Evolutionary conservation across 1,140 invertebrate species (phyloP).

Genomic region (Piezodorus guildinii): DNA sequence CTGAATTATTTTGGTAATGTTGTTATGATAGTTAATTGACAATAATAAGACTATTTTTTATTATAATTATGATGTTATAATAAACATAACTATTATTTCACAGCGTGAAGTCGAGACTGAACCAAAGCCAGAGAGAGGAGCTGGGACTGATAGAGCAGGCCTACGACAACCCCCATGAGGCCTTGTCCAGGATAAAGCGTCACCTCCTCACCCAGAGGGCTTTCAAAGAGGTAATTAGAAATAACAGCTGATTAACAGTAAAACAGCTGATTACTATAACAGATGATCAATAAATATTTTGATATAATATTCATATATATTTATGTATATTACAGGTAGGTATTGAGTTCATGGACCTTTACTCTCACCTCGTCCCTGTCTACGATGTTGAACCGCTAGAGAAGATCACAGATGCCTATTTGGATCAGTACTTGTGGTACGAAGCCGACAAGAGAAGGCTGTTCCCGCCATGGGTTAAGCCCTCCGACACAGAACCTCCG

Average conservation of each 20-base stretch:
- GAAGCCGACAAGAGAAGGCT: slow-evolving; percentile 95
- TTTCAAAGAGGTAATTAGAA: slow-evolving; percentile 77
- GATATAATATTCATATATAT: too few species aligned
- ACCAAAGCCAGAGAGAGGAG: slow-evolving; percentile 98
- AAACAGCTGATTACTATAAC: too few species aligned
- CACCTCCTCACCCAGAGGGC: slow-evolving; percentile 95
- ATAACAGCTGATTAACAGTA: not conserved
- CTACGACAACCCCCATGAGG: slow-evolving; percentile 99
- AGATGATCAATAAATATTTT: too few species aligned
- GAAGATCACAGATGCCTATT: slow-evolving; percentile 99
- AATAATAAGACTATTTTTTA: too few species aligned
- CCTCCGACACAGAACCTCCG: slow-evolving; percentile 95
- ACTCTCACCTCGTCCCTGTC: slow-evolving; percentile 96
- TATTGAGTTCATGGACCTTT: slow-evolving; percentile 99
- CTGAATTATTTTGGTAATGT: too few species aligned
- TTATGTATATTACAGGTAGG: slow-evolving; percentile 54
- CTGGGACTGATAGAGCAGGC: slow-evolving; percentile 98
- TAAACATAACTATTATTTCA: slow-evolving; percentile 22
- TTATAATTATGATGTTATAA: too few species aligned
- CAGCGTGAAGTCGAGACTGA: slow-evolving; percentile 94
- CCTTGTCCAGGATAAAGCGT: slow-evolving; percentile 96
- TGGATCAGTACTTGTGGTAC: slow-evolving; percentile 99
- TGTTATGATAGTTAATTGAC: too few species aligned
- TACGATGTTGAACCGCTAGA: slow-evolving; percentile 98
- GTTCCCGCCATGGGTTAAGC: slow-evolving; percentile 98